Base-by-base conservation (phyloP, 2,888 invertebrate species). In the Drosophila phalerata region DNA sequence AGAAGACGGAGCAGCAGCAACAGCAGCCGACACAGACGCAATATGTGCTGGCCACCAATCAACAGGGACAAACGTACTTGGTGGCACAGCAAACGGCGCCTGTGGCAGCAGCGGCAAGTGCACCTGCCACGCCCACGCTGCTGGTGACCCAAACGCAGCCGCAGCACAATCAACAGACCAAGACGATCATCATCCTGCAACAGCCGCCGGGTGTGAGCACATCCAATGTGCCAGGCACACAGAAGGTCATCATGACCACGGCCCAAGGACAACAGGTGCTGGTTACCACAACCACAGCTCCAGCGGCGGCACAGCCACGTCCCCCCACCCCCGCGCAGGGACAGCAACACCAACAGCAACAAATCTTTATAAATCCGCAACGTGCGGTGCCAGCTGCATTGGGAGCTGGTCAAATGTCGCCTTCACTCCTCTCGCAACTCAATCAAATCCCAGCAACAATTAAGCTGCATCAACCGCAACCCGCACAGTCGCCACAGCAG, bases 181-280 rank as follows among this genome's bases (percentile, higher is more conserved):
- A 96, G 83, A 96, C 96, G 0, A 96, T 96, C 32, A 95, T 96
- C 49, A 96, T 96, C 49, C 94, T 96, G 53, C 92, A 96, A 42
- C 96, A 96, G 80, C 95, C 95, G 19, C 63, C 78, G 6, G 81
- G 81, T 4, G 82, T 83, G 2, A 70, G 83, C 5, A n/a, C 68
- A 0, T 63, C 67, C 6, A 88, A 70, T 58, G 88, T 88, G 5
- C 79, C 85, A 0, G 88, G 87, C 11, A 90, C 90, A 3, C 94
- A 94, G 74, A 94, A 94, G 91, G 94, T 95, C 28, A 94, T 95
- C 8, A 94, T 95, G 81, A 95, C 95, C 8, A 95, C 95, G 8
- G 87, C 92, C 0, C 95, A 95, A 80, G 95, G 95, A 0, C 95
- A 95, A 79, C 95, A 95, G 85, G 94, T 95, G 66, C 94, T 95